Evolutionary conservation across 2,888 invertebrate species (phyloP).

Genomic region (Cyaniris semiargus): DNA sequence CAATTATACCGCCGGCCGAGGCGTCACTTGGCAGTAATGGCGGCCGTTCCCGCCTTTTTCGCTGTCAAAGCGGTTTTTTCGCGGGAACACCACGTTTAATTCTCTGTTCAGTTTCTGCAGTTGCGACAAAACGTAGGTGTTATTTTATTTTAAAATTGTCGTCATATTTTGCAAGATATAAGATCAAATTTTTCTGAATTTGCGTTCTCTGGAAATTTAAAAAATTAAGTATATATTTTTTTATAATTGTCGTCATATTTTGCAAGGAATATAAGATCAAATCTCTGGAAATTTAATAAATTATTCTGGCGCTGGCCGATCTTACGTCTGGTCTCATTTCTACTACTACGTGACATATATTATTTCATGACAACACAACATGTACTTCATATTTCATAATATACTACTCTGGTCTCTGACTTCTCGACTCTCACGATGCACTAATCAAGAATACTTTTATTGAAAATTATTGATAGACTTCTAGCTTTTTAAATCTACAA

Average conservation of each 20-base stretch:
- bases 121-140: constrained; percentile 42
- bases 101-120: constrained; percentile 48
- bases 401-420: no score
- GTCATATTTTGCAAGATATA: constrained; percentile 26
- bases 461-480: no score
- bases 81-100: constrained; percentile 62
- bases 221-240: constrained; percentile 39
- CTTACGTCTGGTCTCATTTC: no score
- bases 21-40: constrained; percentile 85
- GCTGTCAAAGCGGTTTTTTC: constrained; percentile 77
- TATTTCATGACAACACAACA: no score
- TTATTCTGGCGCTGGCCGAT: no score
- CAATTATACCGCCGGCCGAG: constrained; percentile 61
- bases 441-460: no score
- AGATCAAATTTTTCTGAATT: not conserved
- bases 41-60: constrained; percentile 76
- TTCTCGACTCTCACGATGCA: no score
- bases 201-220: no score
- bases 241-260: constrained; percentile 40
- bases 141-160: constrained; percentile 43
- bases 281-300: no score
- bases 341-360: no score
- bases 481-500: no score
- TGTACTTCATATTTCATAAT: no score
- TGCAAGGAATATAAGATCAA: not conserved